Evolutionary conservation across 1,140 invertebrate genomes (phyloP).

Genomic region (Telenomus remus): DNA sequence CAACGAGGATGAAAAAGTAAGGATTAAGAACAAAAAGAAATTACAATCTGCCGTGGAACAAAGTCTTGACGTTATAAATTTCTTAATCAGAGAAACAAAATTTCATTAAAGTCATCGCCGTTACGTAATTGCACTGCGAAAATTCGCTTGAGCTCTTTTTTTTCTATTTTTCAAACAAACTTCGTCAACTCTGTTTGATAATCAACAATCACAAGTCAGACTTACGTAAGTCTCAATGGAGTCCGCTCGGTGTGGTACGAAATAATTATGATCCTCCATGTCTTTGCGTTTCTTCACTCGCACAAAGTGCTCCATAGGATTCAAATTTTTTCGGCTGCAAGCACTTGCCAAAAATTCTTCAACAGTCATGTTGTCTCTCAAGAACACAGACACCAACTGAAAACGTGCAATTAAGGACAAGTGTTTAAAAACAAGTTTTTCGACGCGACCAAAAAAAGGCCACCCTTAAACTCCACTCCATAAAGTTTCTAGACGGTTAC

Average conservation of each 20-base stretch:
- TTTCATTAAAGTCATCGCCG: too few relatives aligned
- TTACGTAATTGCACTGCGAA: too few relatives aligned
- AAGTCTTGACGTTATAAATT: not conserved
- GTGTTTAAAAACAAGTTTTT: conserved; percentile 5
- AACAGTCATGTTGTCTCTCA: conserved; percentile 93
- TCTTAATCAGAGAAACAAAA: not conserved
- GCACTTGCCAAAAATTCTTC: conserved; percentile 95
- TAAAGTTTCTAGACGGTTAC: conserved; percentile 3
- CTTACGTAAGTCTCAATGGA: conserved; percentile 96
- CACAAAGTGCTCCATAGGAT: conserved; percentile 96
- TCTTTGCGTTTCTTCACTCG: conserved; percentile 94
- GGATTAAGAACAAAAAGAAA: conserved; percentile 6
- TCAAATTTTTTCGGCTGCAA: conserved; percentile 91
- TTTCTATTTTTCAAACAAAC: too few relatives aligned
- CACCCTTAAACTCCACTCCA: conserved; percentile 9
- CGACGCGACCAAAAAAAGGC: not conserved
- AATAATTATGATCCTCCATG: conserved; percentile 96
- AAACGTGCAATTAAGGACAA: conserved; percentile 27
- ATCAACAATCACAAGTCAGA: not conserved
- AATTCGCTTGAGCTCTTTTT: too few relatives aligned
- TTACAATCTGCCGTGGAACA: not conserved
- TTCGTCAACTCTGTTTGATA: not conserved
- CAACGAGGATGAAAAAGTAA: not conserved
- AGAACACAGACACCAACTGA: conserved; percentile 86
- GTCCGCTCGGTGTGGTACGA: conserved; percentile 93